Evolutionary conservation across 2,888 invertebrate species (phyloP), one percentile per base, ranked within the genome.

Genomic region (Lithodes maja): DNA sequence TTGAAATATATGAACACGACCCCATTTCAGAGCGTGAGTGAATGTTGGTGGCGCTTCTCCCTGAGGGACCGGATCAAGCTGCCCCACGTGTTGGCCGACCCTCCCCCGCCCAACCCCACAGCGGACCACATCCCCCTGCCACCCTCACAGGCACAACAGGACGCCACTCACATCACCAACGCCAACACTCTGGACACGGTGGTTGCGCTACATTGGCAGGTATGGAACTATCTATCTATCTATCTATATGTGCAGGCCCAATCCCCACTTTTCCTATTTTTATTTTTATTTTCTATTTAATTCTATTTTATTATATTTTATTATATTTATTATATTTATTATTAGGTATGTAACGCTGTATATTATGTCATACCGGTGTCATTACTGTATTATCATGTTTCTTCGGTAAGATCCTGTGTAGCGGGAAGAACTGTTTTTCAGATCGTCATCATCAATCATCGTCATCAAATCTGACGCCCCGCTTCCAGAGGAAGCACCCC

Each of bases 41-140:
- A 61, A n/a, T 87, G 82, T n/a, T 90, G 90, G 90, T 90, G 90
- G 90, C 82, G 87, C 3, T 91, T 91, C 83, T 80, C 90, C 50
- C 74, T 90, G 74, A 71, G 90, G 33, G 86, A 85, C 52, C 90
- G 88, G 7, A 79, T 85, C 3, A 77, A 78, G n/a, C 81, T 91
- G 9, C 82, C 53, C 3, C 82, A 90, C 15, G 75, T 91, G 50
- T 53, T 89, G 53, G 81, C 87, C 53, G 90, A 90, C 52, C 85
- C 88, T 5, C 86, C 84, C 3, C 71, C 86, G 12, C 86, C 90
- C 12, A 88, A 81, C 50, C 91, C 91, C 15, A 84, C 79, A n/a
- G 85, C 90, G 50, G 90, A 90, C 49, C 84, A 85, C 68, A 61
- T 80, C n/a, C 86, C 91, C 15, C 83, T 87, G 9, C 85, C 85